A percentile compares a stretch with the other conserved stretches of the same genome.
These are phyloP conservation scores for Onychomys torridus DNA, from an alignment of 2,797 vertebrate genomes.

Conservation along the genomic window DNA sequence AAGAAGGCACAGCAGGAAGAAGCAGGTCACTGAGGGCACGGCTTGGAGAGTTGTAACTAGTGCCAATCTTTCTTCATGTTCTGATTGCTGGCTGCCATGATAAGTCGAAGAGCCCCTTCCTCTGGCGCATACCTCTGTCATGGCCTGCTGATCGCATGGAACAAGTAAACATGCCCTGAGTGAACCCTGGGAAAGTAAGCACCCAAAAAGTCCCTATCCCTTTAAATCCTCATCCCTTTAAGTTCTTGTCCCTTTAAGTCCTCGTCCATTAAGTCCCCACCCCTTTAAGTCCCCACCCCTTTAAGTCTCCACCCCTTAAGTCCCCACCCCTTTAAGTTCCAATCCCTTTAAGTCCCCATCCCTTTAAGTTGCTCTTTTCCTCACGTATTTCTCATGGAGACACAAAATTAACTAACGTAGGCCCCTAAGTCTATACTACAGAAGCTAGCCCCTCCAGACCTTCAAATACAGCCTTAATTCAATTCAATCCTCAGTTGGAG, in stretches of 20 bases:
- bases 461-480: not conserved
- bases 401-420: not conserved
- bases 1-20: not conserved
- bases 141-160: not conserved
- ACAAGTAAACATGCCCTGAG: not conserved
- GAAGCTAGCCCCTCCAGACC: not conserved
- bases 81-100: not conserved
- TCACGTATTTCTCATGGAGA: not conserved
- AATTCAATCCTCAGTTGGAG: not conserved
- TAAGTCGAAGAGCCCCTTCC: not conserved
- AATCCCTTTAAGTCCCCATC: no score
- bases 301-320: no score
- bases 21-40: not conserved
- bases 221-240: no score
- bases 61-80: not conserved
- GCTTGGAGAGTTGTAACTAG: not conserved
- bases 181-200: not conserved
- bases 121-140: not conserved
- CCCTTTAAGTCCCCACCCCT: no score
- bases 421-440: not conserved
- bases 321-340: no score
- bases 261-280: no score
- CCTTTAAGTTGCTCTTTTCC: not conserved
- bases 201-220: not conserved
- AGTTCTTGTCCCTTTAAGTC: no score